Percentiles rank a stretch among this genome's conserved stretches.
Evolutionary conservation across 2,888 invertebrate genomes (phyloP).

Genomic region (Euzophera pinguis): DNA sequence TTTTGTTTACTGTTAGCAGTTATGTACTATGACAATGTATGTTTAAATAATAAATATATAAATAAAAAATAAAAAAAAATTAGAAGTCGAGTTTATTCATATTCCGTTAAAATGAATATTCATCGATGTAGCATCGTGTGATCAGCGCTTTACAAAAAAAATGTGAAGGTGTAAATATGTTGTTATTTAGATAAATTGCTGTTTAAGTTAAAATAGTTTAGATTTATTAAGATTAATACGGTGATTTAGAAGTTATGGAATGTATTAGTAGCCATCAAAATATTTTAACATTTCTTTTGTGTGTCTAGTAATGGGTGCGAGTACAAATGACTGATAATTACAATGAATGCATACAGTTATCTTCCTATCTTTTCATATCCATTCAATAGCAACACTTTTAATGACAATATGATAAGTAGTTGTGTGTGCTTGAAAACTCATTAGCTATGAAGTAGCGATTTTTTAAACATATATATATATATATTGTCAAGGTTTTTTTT

Average conservation of each 20-base stretch:
- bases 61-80: too few relatives aligned
- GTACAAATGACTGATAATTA: background rate
- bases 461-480: too few relatives aligned
- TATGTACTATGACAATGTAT: too few relatives aligned
- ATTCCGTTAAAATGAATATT: too few relatives aligned
- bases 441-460: too few relatives aligned
- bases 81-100: too few relatives aligned
- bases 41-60: too few relatives aligned
- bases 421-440: too few relatives aligned
- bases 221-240: conserved; percentile 27
- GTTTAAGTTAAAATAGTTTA: conserved; percentile 22
- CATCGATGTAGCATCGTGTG: background rate
- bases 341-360: background rate
- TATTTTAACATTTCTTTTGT: background rate
- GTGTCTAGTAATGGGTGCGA: background rate
- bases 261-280: conserved; percentile 11
- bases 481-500: too few relatives aligned
- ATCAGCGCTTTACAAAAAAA: conserved; percentile 17
- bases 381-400: too few relatives aligned
- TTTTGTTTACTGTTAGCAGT: too few relatives aligned
- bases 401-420: too few relatives aligned
- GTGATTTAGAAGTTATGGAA: conserved; percentile 15
- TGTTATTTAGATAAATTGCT: conserved; percentile 32
- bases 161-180: conserved; percentile 28
- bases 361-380: background rate